Base-by-base conservation (phyloP, 2,888 invertebrate species). In the Hydroisotoma schaefferi region DNA sequence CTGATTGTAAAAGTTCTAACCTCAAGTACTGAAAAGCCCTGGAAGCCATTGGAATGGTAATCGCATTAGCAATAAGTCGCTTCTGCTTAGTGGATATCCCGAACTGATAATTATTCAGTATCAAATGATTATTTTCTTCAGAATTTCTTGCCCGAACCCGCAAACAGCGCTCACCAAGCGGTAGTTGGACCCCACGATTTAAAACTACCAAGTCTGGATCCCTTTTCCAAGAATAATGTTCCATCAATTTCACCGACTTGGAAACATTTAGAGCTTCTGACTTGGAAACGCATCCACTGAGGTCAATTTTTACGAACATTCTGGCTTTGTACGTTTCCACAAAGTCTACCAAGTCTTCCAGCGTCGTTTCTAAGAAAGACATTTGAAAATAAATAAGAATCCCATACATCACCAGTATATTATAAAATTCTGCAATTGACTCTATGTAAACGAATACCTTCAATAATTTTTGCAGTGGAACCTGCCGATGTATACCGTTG, bases 21-120 rank as follows among this genome's bases (percentile, higher is more conserved):
- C 59, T 55, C 23, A 61, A 20, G 15, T 61, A 49, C 10, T 61
- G 49, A 26, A 61, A 57, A n/a, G 28, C 49, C 3, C 25, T 2
- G 22, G 37, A 43, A 6, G 26, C 28, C 1, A 61, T 48, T 20
- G 43, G 27, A 3, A 5, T 8, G 6, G 15, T 20, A 12, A 61
- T 52, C 1, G 27, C 28, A 2, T 29, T 12, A n/a, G n/a, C n/a
- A n/a, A n/a, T n/a, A n/a, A n/a, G n/a, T n/a, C n/a, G n/a, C n/a
- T n/a, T n/a, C n/a, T n/a, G n/a, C n/a, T n/a, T n/a, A n/a, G n/a
- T n/a, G n/a, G n/a, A n/a, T n/a, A n/a, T 10, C 15, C 57, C 54
- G 6, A 57, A 12, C 23, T 61, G 61, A 27, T 61, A 61, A 28
- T 57, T 44, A 20, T 61, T 61, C 4, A 43, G 8, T 10, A 61